Base-by-base conservation (phyloP, 2,888 invertebrate genomes). In the Trichopria drosophilae region DNA sequence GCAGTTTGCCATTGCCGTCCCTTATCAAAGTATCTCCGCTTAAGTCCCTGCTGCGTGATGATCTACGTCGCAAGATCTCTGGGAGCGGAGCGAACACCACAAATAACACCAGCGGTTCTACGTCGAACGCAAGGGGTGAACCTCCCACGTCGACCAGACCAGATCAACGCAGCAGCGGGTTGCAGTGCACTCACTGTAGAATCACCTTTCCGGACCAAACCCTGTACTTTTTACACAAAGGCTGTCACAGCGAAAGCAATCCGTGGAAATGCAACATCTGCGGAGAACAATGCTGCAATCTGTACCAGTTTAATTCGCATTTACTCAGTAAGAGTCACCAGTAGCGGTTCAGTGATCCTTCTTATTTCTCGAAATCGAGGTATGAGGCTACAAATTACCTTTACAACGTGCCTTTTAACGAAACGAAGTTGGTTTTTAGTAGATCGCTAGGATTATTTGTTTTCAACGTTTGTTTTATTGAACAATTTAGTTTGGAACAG, bases 251-350 rank as follows among this genome's bases (percentile, higher is more conserved):
- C 64, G 93, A 94, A 73, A 90, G 92, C 62, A 95, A 96, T 79
- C 96, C 97, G 1, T 97, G 88, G 87, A 94, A 94, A 78, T 96
- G 96, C 78, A 97, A 97, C 79, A 92, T 97, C 64, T 98, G 97
- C 77, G 96, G 96, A 39, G 92, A 93, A 76, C 88, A 90, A 73
- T 93, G 93, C 77, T 88, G 88, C 76, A 93, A 95, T 73, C 90
- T 95, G 46, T 96, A 96, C 79, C 94, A 96, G 77, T 97, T 97
- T 81, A 94, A 95, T 81, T 92, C 93, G 65, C 94, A 95, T 82
- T 82, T 94, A 74, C 81, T 94, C 64, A 93, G 93, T 78, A 93
- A 93, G 78, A 92, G 91, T 77, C 93, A 93, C 79, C 92, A 93
- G 58, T 75, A 66, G 60, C 7, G n/a, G n/a, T n/a, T n/a, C 20